Evolutionary conservation across 2,113 vertebrate genomes (phyloP).

Genomic region (Tetrao urogallus): DNA sequence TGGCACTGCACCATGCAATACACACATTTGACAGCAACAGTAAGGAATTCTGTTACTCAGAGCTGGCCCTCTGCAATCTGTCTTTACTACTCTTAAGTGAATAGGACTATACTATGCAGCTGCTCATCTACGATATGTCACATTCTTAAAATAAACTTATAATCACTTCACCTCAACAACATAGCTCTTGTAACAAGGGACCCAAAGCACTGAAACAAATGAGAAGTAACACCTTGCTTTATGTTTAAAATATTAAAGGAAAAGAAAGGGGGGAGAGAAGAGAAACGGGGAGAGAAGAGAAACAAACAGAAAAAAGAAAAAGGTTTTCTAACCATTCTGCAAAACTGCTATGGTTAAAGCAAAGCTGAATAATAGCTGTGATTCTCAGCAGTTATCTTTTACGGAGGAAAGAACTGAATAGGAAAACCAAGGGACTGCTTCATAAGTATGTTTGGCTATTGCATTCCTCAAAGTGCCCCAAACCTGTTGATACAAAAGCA

Average conservation of each 20-base stretch:
- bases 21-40: not conserved
- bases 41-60: not conserved
- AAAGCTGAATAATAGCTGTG: not conserved
- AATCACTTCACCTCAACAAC: not conserved
- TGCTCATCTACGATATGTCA: not conserved
- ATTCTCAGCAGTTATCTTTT: not conserved
- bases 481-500: accelerated
- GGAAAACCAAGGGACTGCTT: not conserved
- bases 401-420: not conserved
- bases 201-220: not conserved
- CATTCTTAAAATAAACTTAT: not conserved
- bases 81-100: not conserved
- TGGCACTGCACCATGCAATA: not conserved
- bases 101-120: not conserved
- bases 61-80: not conserved
- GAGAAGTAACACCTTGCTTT: not conserved
- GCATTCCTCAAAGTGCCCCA: not conserved
- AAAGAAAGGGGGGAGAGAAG: no score
- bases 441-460: not conserved
- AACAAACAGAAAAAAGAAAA: not conserved
- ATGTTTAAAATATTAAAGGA: not conserved
- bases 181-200: not conserved
- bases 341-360: not conserved
- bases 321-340: not conserved
- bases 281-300: no score